Base-by-base conservation (phyloP, 2,888 invertebrate species). In the Ophioninae sp. region DNA sequence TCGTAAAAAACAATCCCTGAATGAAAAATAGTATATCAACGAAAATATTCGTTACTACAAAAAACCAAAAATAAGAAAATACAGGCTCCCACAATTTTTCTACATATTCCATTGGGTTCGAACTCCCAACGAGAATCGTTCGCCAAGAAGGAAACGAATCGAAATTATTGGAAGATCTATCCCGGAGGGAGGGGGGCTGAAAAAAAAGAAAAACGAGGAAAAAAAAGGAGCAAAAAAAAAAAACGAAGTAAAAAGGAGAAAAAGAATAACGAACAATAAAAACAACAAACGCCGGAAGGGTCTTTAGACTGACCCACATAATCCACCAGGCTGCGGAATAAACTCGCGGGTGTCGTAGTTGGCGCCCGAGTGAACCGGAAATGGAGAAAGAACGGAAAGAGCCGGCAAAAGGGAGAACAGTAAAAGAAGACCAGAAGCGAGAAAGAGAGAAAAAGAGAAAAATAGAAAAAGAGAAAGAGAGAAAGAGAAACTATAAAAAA, bases 291-390 rank as follows among this genome's bases (percentile, higher is more conserved):
- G 72, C 23, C 68, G 30, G 68, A 80, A 77, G 62, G 80, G 61
- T 67, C 79, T 83, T 76, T 68, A 74, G 68, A 83, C 65, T 87
- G 88, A 88, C 88, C 88, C 87, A 88, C 86, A 88, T 88, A 88
- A 84, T 79, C 64, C 59, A 82, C 64, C 79, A 68, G 65, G 74
- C 62, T 81, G 69, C 75, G 67, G 69, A 68, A 69, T 44, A 44
- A 10, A 10, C 62, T 80, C 76, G 76, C 72, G 79, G 65, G 79
- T 80, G 85, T 86, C 81, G 79, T 70, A 85, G 85, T 85, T 84
- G 82, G 87, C 85, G 86, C 74, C 76, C 72, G 75, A 79, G 68
- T 76, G 73, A 37, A 70, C 76, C 79, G 83, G 76, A 85, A 83
- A 62, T 50, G 68, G 56, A 41, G 57, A 23, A 56, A 21, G 79